Evolutionary conservation across 2,888 invertebrate genomes (phyloP), one percentile per base, ranked within the genome.

Genomic region (Tenthredo amoena): DNA sequence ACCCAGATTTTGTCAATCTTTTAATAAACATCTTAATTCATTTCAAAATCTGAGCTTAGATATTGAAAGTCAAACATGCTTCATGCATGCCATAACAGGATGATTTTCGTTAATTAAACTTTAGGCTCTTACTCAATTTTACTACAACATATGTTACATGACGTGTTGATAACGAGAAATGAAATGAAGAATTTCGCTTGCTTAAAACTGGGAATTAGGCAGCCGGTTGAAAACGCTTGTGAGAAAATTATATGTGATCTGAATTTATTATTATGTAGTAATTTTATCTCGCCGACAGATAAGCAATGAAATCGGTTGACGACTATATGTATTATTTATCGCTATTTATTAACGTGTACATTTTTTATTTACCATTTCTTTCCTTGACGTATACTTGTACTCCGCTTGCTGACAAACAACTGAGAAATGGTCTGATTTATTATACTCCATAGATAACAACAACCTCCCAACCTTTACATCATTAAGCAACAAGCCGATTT

Each of bases 351-450:
- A 58, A 58, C 7, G 2, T 21, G 2, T 21, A 21, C n/a, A 15
- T 72, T n/a, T 72, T 37, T 72, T 43, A 40, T 9, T 74, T 21
- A 1, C 15, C 15, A 9, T 74, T 21, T 21, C 21, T 74, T 21
- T 43, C 7, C 74, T 43, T 34, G 0, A 43, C 18, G 72, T 21
- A 40, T 72, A 21, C 26, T 18, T 21, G 43, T 1, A 10, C 7
- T 74, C 43, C 1, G n/a, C 43, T 21, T 15, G n/a, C 18, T 74
- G 18, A 21, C 31, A 74, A 74, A 74, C 37, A 74, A 43, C 74
- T 12, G 21, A 40, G 40, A 74, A 43, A n/a, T 74, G 43, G 40
- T 74, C 74, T 43, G 74, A 43, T 74, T 74, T 43, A 43, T 74
- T 43, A 74, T 21, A 21, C 12, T 7, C 37, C 10, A 43, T 43